These are phyloP conservation scores for Laticauda laticaudata DNA, from an alignment of 2,113 vertebrate species.

Conservation along the genomic window DNA sequence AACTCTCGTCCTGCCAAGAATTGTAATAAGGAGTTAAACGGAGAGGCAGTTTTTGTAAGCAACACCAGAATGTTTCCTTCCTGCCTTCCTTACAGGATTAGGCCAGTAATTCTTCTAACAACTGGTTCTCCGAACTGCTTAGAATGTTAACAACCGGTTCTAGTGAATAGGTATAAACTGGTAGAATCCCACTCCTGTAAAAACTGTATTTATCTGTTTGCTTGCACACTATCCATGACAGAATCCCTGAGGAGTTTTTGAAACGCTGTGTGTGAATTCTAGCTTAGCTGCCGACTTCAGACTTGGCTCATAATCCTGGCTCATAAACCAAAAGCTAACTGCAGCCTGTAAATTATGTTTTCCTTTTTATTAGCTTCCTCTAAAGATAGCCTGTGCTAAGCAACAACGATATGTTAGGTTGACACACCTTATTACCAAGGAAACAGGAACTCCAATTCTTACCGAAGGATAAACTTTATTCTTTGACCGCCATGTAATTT, in stretches of 20 bases:
- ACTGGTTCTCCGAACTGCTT: too few relatives aligned
- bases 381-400: not conserved
- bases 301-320: not conserved
- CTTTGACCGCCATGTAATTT: not conserved
- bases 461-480: not conserved
- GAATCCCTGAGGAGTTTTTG: not conserved
- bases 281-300: not conserved
- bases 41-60: too few relatives aligned
- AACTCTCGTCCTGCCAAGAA: too few relatives aligned
- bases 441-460: not conserved
- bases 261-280: not conserved
- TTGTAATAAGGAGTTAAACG: too few relatives aligned
- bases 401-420: not conserved
- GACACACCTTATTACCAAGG: not conserved
- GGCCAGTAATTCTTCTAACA: too few relatives aligned
- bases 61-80: too few relatives aligned
- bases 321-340: not conserved
- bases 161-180: too few relatives aligned
- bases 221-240: not conserved
- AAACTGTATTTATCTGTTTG: not conserved
- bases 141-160: too few relatives aligned
- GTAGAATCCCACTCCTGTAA: too few relatives aligned
- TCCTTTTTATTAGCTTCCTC: not conserved
- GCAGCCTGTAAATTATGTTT: not conserved
- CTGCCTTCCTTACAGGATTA: too few relatives aligned